Conservation (phyloP, 2,888 invertebrate genomes). For the Epinotia nisella region DNA sequence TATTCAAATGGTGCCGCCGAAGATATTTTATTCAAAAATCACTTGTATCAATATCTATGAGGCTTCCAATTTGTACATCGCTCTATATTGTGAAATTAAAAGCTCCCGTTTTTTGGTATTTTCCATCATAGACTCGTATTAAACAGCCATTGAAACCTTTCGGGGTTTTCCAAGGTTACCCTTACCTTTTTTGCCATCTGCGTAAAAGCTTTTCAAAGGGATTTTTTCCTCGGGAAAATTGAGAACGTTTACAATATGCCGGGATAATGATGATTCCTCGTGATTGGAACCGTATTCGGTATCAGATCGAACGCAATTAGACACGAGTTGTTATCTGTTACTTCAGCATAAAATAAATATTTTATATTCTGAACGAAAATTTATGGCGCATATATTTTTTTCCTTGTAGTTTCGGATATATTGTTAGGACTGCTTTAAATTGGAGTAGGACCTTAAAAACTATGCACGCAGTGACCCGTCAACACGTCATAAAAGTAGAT, state of each 20-base stretch:
- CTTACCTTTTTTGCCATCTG: constrained; percentile 43
- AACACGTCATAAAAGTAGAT: neutral
- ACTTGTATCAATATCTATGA: constrained; percentile 9
- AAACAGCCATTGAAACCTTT: constrained; percentile 43
- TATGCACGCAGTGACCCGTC: neutral
- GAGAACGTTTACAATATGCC: constrained; percentile 45
- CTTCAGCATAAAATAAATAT: constrained; percentile 2
- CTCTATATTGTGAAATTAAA: constrained; percentile 38
- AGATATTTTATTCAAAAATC: constrained; percentile 1
- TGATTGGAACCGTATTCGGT: constrained; percentile 41
- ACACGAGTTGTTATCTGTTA: constrained; percentile 28
- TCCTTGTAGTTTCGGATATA: too few relatives aligned
- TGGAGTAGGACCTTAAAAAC: neutral
- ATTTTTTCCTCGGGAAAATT: constrained; percentile 43
- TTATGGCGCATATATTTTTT: neutral
- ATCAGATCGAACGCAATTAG: constrained; percentile 38
- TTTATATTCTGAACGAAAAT: neutral
- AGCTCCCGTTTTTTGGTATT: constrained; percentile 38
- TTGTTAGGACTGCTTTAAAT: too few relatives aligned
- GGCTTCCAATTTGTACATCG: constrained; percentile 20
- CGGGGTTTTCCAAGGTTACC: constrained; percentile 40
- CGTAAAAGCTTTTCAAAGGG: constrained; percentile 45
- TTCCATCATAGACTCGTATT: constrained; percentile 45
- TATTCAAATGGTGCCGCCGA: neutral
- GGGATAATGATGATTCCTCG: constrained; percentile 43